Evolutionary conservation across 2,888 invertebrate species (phyloP), one percentile per base, ranked within the genome.

Genomic region (Lasioglossum villosulum): DNA sequence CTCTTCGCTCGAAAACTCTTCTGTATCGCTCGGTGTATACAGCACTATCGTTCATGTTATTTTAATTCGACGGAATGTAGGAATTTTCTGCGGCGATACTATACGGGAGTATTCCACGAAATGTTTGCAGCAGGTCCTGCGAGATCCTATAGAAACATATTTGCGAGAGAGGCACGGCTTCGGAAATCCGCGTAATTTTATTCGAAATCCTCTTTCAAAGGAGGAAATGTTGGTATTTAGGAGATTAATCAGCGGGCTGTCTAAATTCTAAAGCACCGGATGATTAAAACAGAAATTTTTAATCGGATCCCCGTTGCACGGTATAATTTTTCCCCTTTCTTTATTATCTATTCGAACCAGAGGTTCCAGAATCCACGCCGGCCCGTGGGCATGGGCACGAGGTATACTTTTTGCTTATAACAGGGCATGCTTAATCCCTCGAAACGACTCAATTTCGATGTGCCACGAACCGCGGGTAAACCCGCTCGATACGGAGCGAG

Each of bases 401-500:
- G 66, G 80, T 84, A 84, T 72, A 77, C 76, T 86, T 88, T 78
- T 74, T 77, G 84, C 80, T 83, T 85, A 88, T 88, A 89, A 83
- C 88, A 76, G 85, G 82, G 87, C 84, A 85, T 83, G 78, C 80
- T 92, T 93, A 93, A 93, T 93, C 93, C 90, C 80, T 80, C 70
- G 90, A 85, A 93, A 92, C 92, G 91, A 93, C 92, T 92, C 92
- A 92, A 93, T 93, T 93, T 92, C 90, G 91, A 90, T 92, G 91
- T 90, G 91, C 92, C 90, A 75, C 87, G 90, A 87, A 92, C 90
- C 92, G 91, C 91, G 88, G 90, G 88, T 92, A 92, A 93, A 90
- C 88, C 90, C 88, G 86, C 81, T 80, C 90, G 90, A 90, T 92
- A 90, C 88, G 86, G 84, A 83, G 79, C 79, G 82, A 78, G 81